Percentiles rank a stretch among this genome's conserved stretches.
Evolutionary conservation across 92 coral and sea anemone genomes (phyloP).

Genomic region (Pocillopora meandrina): DNA sequence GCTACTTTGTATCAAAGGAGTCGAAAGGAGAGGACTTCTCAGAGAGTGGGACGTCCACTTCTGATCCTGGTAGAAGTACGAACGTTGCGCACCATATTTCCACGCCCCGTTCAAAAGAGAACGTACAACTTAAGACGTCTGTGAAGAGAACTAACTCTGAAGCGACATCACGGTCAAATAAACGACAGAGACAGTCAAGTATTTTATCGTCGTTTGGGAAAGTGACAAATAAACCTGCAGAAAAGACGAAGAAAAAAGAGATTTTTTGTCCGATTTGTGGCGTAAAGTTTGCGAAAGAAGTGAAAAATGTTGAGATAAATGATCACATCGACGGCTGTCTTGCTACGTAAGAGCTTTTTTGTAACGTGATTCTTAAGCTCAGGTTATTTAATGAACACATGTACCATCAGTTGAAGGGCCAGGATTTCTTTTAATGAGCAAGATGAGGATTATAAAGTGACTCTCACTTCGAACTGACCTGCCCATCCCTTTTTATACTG

Average conservation of each 20-base stretch:
- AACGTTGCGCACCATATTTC: constrained; percentile 22
- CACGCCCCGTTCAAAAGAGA: constrained; percentile 21
- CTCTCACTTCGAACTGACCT: too few relatives aligned
- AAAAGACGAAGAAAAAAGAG: constrained; percentile 24
- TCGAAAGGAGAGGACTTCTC: background rate
- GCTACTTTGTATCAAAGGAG: constrained; percentile 22
- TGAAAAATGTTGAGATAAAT: constrained; percentile 78
- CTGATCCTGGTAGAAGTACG: background rate
- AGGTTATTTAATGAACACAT: too few relatives aligned
- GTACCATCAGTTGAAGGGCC: too few relatives aligned
- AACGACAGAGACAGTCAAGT: constrained; percentile 71
- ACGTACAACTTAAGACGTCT: constrained; percentile 43
- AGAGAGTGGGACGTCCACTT: background rate
- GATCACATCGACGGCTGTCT: constrained; percentile 87
- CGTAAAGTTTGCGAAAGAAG: constrained; percentile 60
- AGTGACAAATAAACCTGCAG: constrained; percentile 11
- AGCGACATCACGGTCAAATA: constrained; percentile 26
- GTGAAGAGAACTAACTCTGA: constrained; percentile 56
- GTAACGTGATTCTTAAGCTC: background rate
- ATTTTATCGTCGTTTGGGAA: constrained; percentile 67
- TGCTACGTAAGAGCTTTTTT: constrained; percentile 35
- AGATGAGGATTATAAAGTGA: too few relatives aligned
- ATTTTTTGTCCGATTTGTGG: constrained; percentile 90
- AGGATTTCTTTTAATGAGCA: too few relatives aligned
- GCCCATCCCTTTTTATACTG: too few relatives aligned